Evolutionary conservation across 2,888 invertebrate species (phyloP).

Genomic region (Podabrus alpinus): DNA sequence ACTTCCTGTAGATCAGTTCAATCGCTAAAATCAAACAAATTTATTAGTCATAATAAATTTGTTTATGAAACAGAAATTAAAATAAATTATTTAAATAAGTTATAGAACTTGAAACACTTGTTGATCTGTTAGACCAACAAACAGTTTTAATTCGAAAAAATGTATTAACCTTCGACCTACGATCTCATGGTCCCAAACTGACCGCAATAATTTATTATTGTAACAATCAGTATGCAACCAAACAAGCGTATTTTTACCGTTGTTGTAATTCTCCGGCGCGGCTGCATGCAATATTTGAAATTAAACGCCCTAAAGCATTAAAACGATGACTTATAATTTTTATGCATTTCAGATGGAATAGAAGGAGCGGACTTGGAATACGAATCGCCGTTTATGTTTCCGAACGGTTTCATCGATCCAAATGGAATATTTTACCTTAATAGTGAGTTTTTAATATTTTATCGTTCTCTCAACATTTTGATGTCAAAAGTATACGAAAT

Average conservation of each 20-base stretch:
- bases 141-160: no score
- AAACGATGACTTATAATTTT: neutral
- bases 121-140: neutral
- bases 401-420: constrained; percentile 58
- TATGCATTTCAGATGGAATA: constrained; percentile 37
- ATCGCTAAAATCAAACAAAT: neutral
- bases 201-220: no score
- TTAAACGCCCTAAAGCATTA: neutral
- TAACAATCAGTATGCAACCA: neutral
- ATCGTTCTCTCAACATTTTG: neutral
- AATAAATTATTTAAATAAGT: neutral
- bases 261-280: no score
- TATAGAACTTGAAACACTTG: neutral
- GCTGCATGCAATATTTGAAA: neutral
- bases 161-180: neutral
- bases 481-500: neutral
- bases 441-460: constrained; percentile 51
- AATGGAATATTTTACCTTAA: constrained; percentile 58
- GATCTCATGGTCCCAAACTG: neutral
- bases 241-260: neutral
- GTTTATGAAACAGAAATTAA: neutral
- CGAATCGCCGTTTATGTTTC: constrained; percentile 55
- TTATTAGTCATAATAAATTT: neutral
- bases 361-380: constrained; percentile 53
- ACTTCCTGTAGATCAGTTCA: neutral